Evolutionary conservation across 2,888 invertebrate species (phyloP), one percentile per base, ranked within the genome.

Genomic region (Drosophila subsilvestris): DNA sequence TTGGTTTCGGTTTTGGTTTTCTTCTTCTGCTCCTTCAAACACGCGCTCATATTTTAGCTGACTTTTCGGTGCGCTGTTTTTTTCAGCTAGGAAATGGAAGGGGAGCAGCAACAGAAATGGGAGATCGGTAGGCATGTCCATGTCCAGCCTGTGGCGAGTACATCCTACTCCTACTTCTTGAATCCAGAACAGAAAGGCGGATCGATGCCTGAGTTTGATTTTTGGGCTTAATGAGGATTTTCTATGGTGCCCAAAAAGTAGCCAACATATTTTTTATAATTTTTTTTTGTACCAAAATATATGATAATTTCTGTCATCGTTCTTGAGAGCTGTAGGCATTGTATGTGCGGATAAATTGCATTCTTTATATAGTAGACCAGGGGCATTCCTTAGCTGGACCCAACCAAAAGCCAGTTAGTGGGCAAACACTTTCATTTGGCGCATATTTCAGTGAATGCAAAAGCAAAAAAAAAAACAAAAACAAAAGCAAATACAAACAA

Each of bases 11-110:
- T 54, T 51, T 7, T 50, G 1, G 29, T 48, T 48, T 55, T 67
- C 81, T 76, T 62, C 72, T 57, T 17, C 32, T 58, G 44, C 60
- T 67, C 70, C 54, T 59, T 49, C 63, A 78, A 73, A 71, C 56
- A 79, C 61, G 63, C 76, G 67, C 69, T 61, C 68, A 78, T 75
- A 84, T 81, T 70, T 86, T 49, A 76, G 78, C 80, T 72, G 83
- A 86, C 78, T 84, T 71, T 81, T 75, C 57, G 60, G 22, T 37
- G 67, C 60, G 61, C 54, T 43, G 22, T 22, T 50, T 32, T 59
- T 45, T 56, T 68, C 27, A 44, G 25, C 25, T 25, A 6, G 5
- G 6, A 25, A 25, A 25, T 25, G 25, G 25, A 25, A 17, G 17
- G 45, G 10, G 44, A 37, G 37, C 14, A 14, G 14, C 32, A 37